phyloP scores from a whole-genome alignment of 2,113 vertebrate species.

The Coptodon bakossiorum region DNA sequence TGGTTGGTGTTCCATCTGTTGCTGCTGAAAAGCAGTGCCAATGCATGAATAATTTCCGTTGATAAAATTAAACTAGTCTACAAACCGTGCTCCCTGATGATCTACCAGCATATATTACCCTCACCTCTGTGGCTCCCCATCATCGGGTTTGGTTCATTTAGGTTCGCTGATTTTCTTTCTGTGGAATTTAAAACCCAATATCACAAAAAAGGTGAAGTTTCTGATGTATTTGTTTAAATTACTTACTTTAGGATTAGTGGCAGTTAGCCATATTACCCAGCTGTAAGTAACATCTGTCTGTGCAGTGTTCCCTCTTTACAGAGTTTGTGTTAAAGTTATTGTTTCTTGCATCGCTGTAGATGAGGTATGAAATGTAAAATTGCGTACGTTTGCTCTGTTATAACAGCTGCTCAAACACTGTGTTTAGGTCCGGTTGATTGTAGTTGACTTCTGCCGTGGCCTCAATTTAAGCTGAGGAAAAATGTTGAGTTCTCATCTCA shows the following conservation, averaged over 20 bases:
- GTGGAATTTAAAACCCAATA: background rate
- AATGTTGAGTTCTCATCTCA: background rate
- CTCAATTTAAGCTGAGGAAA: background rate
- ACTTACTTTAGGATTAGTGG: background rate
- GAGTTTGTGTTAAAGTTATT: background rate
- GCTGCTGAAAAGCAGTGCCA: background rate
- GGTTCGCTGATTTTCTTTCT: background rate
- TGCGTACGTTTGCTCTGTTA: background rate
- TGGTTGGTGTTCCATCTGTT: background rate
- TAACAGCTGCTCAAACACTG: background rate
- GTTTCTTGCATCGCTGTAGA: constrained; percentile 5
- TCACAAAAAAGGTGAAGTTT: background rate
- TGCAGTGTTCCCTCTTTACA: background rate
- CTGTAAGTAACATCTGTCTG: background rate
- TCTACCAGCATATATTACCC: background rate
- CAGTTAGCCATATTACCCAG: background rate
- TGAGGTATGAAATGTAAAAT: constrained; percentile 27
- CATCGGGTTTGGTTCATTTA: background rate
- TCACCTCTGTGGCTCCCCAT: background rate
- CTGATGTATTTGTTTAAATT: background rate
- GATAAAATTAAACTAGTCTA: background rate
- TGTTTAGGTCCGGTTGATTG: background rate
- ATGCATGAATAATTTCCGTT: background rate
- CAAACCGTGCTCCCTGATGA: background rate
- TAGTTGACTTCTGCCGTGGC: background rate